Percentiles rank a stretch among this genome's conserved stretches.
Evolutionary conservation across 2,797 vertebrate species (phyloP).

Genomic region (Dermochelys coriacea): DNA sequence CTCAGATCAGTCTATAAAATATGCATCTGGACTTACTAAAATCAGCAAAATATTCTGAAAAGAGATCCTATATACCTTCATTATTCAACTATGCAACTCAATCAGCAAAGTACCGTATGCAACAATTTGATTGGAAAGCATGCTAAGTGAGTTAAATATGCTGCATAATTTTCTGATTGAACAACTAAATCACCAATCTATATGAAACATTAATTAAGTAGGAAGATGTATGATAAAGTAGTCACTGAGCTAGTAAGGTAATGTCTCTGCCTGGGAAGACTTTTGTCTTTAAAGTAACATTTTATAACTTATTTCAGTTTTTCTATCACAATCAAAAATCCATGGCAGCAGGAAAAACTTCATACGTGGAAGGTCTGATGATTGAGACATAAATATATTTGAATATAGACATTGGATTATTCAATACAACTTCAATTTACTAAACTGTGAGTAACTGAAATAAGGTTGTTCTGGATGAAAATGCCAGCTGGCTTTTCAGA

Average conservation of each 20-base stretch:
- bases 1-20: slow-evolving; percentile 33
- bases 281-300: slow-evolving; percentile 33
- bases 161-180: no score
- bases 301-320: slow-evolving; percentile 4
- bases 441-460: neutral
- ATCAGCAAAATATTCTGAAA: slow-evolving; percentile 44
- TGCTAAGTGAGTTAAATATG: neutral
- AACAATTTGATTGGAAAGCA: slow-evolving; percentile 29
- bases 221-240: slow-evolving; percentile 4
- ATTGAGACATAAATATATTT: neutral
- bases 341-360: neutral
- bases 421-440: neutral
- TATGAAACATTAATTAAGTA: slow-evolving; percentile 56
- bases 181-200: slow-evolving; percentile 27
- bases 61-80: neutral
- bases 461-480: neutral
- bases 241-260: slow-evolving; percentile 18
- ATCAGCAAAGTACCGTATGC: slow-evolving; percentile 7
- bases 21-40: slow-evolving; percentile 28
- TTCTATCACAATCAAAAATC: neutral
- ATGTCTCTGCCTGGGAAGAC: neutral
- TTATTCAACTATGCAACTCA: slow-evolving; percentile 28
- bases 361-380: neutral
- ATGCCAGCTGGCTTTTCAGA: neutral
- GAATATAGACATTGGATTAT: neutral